A percentile compares a stretch with the other conserved stretches of the same genome.
phyloP scores from a whole-genome alignment of 1,140 invertebrate genomes.

The Drosophila ercepeae region DNA sequence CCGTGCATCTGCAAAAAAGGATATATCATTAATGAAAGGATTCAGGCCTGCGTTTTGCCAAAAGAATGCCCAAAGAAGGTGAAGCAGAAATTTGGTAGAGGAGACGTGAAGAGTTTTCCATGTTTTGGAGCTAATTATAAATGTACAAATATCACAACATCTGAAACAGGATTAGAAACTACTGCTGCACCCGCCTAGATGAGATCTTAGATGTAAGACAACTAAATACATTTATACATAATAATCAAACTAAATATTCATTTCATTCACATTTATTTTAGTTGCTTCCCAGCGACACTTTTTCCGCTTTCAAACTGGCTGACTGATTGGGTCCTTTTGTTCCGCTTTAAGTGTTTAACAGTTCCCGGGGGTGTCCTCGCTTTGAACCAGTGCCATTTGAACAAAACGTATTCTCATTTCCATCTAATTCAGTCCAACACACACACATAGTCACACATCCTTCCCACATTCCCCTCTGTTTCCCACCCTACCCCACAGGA shows the following conservation, averaged over 20 bases:
- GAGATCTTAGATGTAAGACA: no score
- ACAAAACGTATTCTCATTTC: constrained; percentile 46
- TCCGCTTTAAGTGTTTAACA: constrained; percentile 32
- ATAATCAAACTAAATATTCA: not conserved
- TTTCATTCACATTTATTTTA: not conserved
- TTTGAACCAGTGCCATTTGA: constrained; percentile 33
- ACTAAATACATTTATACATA: no score
- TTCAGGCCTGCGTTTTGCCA: no score
- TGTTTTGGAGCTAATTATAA: not conserved
- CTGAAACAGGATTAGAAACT: not conserved
- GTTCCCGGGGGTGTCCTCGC: constrained; percentile 32
- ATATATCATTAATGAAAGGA: no score
- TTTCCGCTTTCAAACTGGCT: not conserved
- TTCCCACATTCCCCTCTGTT: not conserved
- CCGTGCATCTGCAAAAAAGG: no score
- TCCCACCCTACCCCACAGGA: not conserved
- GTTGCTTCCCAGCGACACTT: not conserved
- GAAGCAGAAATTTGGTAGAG: no score
- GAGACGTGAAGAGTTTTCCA: no score
- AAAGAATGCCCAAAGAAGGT: no score
- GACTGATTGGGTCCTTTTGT: constrained; percentile 36
- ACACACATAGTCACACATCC: constrained; percentile 5
- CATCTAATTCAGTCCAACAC: constrained; percentile 34
- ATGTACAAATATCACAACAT: not conserved
- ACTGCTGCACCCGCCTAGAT: no score